Percentiles rank a stretch among this genome's conserved stretches.
phyloP scores from a whole-genome alignment of 2,113 vertebrate genomes.

The Montifringilla adamsi region DNA sequence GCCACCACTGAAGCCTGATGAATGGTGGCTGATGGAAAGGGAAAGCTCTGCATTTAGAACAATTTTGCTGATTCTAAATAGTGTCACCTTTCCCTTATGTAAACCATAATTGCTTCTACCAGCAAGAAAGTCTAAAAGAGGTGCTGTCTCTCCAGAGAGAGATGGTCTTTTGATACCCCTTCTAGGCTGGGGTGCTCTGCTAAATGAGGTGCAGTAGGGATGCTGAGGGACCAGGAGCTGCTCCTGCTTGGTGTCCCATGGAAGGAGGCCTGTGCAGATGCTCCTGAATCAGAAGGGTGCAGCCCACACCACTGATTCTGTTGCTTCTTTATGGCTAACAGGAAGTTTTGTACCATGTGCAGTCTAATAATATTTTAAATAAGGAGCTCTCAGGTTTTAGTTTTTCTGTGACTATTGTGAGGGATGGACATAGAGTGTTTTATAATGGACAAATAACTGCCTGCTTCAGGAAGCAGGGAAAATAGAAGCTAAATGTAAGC shows the following conservation, averaged over 20 bases:
- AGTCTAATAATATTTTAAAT: background rate
- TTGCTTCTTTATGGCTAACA: background rate
- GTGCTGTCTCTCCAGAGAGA: background rate
- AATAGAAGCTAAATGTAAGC: constrained; percentile 9
- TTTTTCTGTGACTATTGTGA: background rate
- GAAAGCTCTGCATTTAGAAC: background rate
- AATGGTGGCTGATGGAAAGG: background rate
- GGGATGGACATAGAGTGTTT: background rate
- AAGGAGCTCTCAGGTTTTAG: background rate
- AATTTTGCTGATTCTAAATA: background rate
- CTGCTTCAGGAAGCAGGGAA: background rate
- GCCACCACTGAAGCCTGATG: background rate
- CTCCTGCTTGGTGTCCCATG: background rate
- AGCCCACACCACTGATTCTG: background rate
- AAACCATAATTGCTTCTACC: background rate
- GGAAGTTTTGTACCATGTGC: background rate
- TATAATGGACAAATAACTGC: background rate
- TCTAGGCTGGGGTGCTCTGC: background rate
- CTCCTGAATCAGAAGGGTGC: background rate
- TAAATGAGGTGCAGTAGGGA: background rate
- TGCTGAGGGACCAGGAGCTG: background rate
- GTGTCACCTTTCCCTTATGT: background rate
- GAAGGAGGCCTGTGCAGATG: background rate
- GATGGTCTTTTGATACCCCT: background rate
- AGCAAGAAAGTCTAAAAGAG: background rate